Percentiles rank a stretch among this genome's conserved stretches.
These are phyloP conservation scores for Forbesichthys papilliferus DNA, from an alignment of 2,113 vertebrate species.

Conservation along the genomic window DNA sequence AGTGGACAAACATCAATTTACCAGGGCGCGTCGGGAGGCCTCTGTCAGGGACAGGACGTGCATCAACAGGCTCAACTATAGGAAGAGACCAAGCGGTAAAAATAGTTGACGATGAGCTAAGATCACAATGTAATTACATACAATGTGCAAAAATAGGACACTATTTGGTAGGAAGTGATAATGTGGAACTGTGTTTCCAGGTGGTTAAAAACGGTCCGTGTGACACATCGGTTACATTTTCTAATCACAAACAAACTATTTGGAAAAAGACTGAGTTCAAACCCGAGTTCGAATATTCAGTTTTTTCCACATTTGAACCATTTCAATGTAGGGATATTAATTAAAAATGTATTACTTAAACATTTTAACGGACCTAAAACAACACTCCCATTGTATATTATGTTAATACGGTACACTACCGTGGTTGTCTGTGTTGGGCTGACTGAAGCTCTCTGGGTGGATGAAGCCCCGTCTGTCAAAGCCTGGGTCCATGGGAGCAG, in stretches of 20 bases:
- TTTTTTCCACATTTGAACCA: too few relatives aligned
- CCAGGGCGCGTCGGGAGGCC: constrained; percentile 96
- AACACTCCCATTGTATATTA: neutral
- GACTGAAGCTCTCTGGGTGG: constrained; percentile 93
- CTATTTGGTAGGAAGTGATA: too few relatives aligned
- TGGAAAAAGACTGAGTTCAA: too few relatives aligned
- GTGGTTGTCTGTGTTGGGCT: constrained; percentile 95
- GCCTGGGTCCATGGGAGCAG: constrained; percentile 84
- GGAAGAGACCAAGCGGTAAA: constrained; percentile 9
- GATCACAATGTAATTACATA: neutral
- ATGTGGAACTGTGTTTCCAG: neutral
- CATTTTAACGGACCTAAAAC: neutral
- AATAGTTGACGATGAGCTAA: neutral
- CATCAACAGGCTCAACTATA: constrained; percentile 94
- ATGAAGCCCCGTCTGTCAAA: constrained; percentile 89
- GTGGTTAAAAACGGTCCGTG: neutral
- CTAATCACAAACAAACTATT: too few relatives aligned
- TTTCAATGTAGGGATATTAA: too few relatives aligned
- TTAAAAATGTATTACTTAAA: too few relatives aligned
- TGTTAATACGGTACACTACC: constrained; percentile 66
- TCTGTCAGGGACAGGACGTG: constrained; percentile 91
- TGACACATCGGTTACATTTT: too few relatives aligned
- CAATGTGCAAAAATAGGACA: too few relatives aligned
- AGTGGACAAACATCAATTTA: constrained; percentile 61
- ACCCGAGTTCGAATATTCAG: too few relatives aligned